Evolutionary conservation across 2,113 vertebrate genomes (phyloP).

Genomic region (Acanthochromis polyacanthus): DNA sequence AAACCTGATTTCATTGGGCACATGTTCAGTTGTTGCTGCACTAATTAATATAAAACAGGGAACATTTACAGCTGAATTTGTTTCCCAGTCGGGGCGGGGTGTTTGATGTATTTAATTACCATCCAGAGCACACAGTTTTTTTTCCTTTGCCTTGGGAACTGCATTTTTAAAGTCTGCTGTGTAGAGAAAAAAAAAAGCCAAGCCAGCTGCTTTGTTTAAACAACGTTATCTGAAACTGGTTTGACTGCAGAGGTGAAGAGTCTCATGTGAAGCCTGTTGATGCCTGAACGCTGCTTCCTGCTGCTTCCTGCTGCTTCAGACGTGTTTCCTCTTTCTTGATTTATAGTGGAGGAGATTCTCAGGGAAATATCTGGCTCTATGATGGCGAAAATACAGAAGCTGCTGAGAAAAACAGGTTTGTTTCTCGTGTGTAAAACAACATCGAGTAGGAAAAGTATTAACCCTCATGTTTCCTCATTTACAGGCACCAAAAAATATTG

Average conservation of each 20-base stretch:
- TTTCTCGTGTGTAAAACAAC: too few relatives aligned
- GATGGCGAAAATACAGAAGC: background rate
- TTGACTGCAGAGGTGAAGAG: constrained; percentile 28
- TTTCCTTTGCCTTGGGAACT: background rate
- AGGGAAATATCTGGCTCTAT: constrained; percentile 35
- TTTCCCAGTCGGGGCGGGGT: background rate
- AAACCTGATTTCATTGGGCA: background rate
- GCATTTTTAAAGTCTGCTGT: background rate
- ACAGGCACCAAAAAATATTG: too few relatives aligned
- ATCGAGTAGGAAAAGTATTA: too few relatives aligned
- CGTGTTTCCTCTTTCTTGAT: constrained; percentile 46
- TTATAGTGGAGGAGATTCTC: background rate
- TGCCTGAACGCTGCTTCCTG: background rate
- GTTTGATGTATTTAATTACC: constrained; percentile 3
- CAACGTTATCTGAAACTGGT: constrained; percentile 30
- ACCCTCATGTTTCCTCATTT: too few relatives aligned
- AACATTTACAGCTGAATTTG: too few relatives aligned
- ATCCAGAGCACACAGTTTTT: background rate
- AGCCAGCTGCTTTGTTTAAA: constrained; percentile 38
- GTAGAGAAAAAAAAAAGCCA: background rate
- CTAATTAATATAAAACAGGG: too few relatives aligned
- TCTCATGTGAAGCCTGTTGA: constrained; percentile 1
- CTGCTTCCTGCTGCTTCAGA: background rate
- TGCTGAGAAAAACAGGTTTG: background rate
- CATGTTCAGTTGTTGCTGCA: too few relatives aligned